Conservation (phyloP, 2,797 vertebrate genomes). For the Peromyscus attwateri region DNA sequence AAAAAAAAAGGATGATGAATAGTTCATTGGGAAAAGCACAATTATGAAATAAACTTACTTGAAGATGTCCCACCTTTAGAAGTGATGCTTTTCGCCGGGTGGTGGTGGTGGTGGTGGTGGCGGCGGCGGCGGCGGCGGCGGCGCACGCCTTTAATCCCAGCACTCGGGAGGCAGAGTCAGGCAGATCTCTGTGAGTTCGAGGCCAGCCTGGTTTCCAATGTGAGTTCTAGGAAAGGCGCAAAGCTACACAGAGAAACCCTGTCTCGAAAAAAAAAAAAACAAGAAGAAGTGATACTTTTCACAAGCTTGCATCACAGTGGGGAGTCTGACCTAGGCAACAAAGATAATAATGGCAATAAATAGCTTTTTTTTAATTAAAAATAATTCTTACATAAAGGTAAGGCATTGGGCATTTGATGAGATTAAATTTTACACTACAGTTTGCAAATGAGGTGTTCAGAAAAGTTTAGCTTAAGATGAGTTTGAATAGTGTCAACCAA, state of each 20-base stretch:
- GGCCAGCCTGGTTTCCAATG: no score
- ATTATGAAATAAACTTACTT: slow-evolving; percentile 31
- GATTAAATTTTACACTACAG: background rate
- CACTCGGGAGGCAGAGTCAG: no score
- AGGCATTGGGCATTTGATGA: background rate
- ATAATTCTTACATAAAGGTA: background rate
- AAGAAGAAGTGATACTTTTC: background rate
- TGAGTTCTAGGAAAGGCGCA: no score
- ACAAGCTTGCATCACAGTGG: background rate
- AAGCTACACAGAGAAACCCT: no score
- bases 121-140: no score
- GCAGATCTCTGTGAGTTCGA: no score
- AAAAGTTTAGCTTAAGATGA: background rate
- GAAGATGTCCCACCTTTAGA: background rate
- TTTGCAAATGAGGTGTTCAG: background rate
- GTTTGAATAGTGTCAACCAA: background rate
- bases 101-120: no score
- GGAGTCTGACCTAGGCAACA: background rate
- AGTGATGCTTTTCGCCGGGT: background rate
- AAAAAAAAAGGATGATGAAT: background rate
- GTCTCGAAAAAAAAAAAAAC: no score
- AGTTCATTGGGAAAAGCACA: slow-evolving; percentile 53
- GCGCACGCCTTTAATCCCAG: no score
- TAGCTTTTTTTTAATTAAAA: slow-evolving; percentile 2
- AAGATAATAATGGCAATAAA: background rate